Evolutionary conservation across 2,888 invertebrate species (phyloP), one percentile per base, ranked within the genome.

Genomic region (Eilema sororculum): DNA sequence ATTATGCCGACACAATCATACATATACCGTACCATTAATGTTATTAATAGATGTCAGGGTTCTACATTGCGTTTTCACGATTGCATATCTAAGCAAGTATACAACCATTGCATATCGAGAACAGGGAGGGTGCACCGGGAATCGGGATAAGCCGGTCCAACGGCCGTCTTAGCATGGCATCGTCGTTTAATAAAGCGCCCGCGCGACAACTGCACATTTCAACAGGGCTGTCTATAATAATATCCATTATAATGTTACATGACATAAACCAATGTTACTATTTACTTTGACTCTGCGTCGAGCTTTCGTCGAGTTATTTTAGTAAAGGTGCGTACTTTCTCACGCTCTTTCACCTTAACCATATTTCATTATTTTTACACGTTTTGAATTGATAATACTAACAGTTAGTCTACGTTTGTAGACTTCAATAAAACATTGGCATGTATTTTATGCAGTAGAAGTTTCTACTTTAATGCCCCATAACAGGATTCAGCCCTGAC

Each of bases 91-190:
- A 81, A 83, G 79, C 78, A 78, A 79, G 85, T 85, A 86, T 80
- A 87, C 83, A 88, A 88, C 87, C 87, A 89, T 90, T 88, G 87
- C 88, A 86, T 90, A 93, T 90, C 91, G 89, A 90, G 87, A 81
- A 89, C 89, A 89, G 83, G 85, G 89, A 87, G 91, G 89, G 90
- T 87, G 91, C 90, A 84, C 86, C 80, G 87, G 88, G 90, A 89
- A 91, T 91, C 91, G 91, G 92, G 91, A 90, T 92, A 93, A 94
- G 91, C 95, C 94, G 94, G 94, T 94, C 93, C 90, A 90, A 91
- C 93, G 91, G 91, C 91, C 91, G 91, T 93, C 93, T 92, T 93
- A 89, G 88, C 89, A 90, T 89, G 89, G 87, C 83, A 79, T 67
- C 88, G 89, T 91, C 90, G 90, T 93, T 93, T 94, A 93, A 93